These are phyloP conservation scores for western clawed frog (Xenopus tropicalis) DNA, from an alignment of 2,113 vertebrate genomes.

Conservation along the genomic window UCB_Xtro_10.0 CM004443.2:109454001-109454500, in stretches of 20 bases:
- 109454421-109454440: constrained; percentile 98
- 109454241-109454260: constrained; percentile 60
- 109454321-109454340: constrained; percentile 89
- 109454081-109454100: constrained; percentile 91
- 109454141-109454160: constrained; percentile 89
- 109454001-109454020: constrained; percentile 68
- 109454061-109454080: constrained; percentile 71
- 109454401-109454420: constrained; percentile 91
- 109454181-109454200: constrained; percentile 99
- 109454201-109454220: constrained; percentile 99
- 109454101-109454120: constrained; percentile 98
- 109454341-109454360: constrained; percentile 85
- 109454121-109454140: constrained; percentile 89
- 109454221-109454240: constrained; percentile 95
- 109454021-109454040: constrained; percentile 57
- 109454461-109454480: constrained; percentile 99
- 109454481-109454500: constrained; percentile 99
- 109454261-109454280: constrained; percentile 66
- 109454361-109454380: constrained; percentile 87
- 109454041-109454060: constrained; percentile 85
- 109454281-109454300: constrained; percentile 44
- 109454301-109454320: constrained; percentile 68
- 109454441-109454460: constrained; percentile 93
- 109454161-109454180: constrained; percentile 92
- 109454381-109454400: constrained; percentile 83